Conservation (phyloP, 2,888 invertebrate genomes). For the Chloroclystis v-ata region DNA sequence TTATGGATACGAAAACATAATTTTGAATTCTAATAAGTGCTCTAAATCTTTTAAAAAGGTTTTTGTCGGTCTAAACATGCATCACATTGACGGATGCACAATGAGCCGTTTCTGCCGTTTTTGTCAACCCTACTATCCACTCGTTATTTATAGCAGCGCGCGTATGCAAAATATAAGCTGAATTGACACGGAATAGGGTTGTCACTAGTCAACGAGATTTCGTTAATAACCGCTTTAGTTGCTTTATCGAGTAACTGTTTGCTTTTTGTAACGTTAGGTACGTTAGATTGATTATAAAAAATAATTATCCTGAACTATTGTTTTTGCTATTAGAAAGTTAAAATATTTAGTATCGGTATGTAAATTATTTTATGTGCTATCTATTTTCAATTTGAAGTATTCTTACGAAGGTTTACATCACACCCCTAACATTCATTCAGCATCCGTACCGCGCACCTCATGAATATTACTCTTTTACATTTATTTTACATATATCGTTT, state of each 20-base stretch:
- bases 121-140: conserved; percentile 41
- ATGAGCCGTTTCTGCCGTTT: conserved; percentile 48
- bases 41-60: conserved; percentile 5
- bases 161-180: conserved; percentile 59
- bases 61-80: conserved; percentile 23
- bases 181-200: conserved; percentile 55
- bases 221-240: neutral
- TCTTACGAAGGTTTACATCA: neutral
- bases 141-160: conserved; percentile 56
- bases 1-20: no score
- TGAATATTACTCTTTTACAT: conserved; percentile 64
- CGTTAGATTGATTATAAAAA: no score
- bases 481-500: conserved; percentile 59
- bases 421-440: conserved; percentile 35
- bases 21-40: no score
- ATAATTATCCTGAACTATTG: no score
- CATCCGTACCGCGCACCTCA: conserved; percentile 49
- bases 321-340: no score
- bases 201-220: conserved; percentile 15
- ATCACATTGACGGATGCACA: conserved; percentile 43
- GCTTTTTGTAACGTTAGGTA: no score
- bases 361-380: no score
- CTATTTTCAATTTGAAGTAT: no score
- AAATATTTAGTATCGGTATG: no score
- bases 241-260: no score